Evolutionary conservation across 1,140 invertebrate species (phyloP).

Genomic region (Thaumatotibia leucotreta): DNA sequence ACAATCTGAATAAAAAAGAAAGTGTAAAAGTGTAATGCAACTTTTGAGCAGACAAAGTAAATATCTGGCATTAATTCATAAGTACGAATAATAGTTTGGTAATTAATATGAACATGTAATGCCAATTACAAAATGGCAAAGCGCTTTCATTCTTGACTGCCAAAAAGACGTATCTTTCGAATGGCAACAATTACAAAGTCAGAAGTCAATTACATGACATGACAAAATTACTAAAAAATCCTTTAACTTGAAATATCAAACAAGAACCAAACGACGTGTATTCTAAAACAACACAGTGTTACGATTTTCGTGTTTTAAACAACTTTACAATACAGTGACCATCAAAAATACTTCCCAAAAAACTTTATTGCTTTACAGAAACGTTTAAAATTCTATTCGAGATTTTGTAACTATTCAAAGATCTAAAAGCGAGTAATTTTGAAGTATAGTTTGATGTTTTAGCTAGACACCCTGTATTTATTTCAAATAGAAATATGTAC

Average conservation of each 20-base stretch:
- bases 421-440: constrained; percentile 19
- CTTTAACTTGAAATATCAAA: neutral
- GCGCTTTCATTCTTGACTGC: neutral
- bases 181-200: neutral
- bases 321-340: neutral
- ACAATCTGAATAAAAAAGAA: neutral
- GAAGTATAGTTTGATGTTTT: constrained; percentile 54
- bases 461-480: constrained; percentile 49
- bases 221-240: neutral
- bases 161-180: neutral
- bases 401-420: neutral
- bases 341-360: constrained; percentile 3
- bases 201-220: neutral
- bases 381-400: neutral
- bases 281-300: neutral
- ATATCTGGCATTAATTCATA: too few species aligned
- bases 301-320: neutral
- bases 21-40: neutral
- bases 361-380: neutral
- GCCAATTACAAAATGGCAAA: neutral
- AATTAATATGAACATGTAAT: too few species aligned
- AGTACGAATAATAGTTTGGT: too few species aligned
- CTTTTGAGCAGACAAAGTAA: too few species aligned
- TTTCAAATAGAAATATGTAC: constrained; percentile 46
- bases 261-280: neutral